Percentiles rank a stretch among this genome's conserved stretches.
Conservation (phyloP, 2,797 vertebrate species). For the Mastacembelus armatus region DNA sequence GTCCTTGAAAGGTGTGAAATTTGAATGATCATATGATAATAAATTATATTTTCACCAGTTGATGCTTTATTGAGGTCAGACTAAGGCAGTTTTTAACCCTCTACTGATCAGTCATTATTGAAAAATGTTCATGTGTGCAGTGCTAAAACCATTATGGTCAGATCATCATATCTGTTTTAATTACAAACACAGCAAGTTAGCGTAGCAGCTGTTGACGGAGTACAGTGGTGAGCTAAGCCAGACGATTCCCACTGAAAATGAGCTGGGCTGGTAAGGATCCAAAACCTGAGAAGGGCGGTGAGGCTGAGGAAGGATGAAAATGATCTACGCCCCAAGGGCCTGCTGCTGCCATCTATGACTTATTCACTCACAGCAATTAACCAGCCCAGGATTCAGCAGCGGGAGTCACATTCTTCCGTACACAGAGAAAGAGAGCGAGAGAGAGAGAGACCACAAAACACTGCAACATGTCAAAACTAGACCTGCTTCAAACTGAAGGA, state of each 20-base stretch:
- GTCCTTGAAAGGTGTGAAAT: neutral
- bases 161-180: constrained; percentile 44
- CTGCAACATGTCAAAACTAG: constrained; percentile 76
- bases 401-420: constrained; percentile 75
- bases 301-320: constrained; percentile 73
- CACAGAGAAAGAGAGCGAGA: constrained; percentile 19
- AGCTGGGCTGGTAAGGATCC: constrained; percentile 61
- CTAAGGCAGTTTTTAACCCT: too few relatives aligned
- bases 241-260: constrained; percentile 60
- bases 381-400: constrained; percentile 58
- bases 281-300: constrained; percentile 69
- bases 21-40: neutral
- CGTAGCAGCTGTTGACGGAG: constrained; percentile 62
- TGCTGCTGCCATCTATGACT: constrained; percentile 72
- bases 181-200: constrained; percentile 51
- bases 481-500: constrained; percentile 37
- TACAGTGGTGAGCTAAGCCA: constrained; percentile 46
- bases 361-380: constrained; percentile 81
- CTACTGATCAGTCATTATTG: constrained; percentile 13
- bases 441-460: constrained; percentile 27
- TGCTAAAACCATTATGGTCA: constrained; percentile 23
- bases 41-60: neutral
- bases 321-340: constrained; percentile 70
- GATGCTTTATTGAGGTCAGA: neutral
- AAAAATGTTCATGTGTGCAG: constrained; percentile 43